A percentile compares a stretch with the other conserved stretches of the same genome.
phyloP scores from a whole-genome alignment of 2,113 vertebrate genomes.

The Propithecus coquereli region DNA sequence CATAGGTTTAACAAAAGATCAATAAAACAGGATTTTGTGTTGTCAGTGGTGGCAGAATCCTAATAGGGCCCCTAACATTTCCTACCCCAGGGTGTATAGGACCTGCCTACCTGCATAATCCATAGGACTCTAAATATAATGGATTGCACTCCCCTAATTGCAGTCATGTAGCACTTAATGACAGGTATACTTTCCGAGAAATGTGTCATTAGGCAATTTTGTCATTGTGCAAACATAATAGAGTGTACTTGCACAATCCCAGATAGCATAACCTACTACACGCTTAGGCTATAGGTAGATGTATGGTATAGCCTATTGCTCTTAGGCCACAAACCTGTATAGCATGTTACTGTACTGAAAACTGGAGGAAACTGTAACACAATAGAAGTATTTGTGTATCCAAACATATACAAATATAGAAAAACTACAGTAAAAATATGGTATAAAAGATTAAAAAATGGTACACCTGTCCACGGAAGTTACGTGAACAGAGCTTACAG shows the following conservation, averaged over 20 bases:
- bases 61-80: background rate
- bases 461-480: too few species aligned
- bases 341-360: background rate
- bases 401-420: background rate
- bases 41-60: background rate
- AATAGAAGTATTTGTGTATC: background rate
- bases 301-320: too few species aligned
- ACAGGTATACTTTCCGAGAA: background rate
- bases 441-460: too few species aligned
- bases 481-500: too few species aligned
- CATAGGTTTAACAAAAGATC: background rate
- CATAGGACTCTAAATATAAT: background rate
- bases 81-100: accelerated
- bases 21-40: background rate
- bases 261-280: too few species aligned
- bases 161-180: background rate
- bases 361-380: background rate
- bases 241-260: too few species aligned
- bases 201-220: too few species aligned
- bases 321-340: background rate
- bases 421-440: background rate
- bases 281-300: too few species aligned
- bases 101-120: too few species aligned
- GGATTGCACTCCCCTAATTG: background rate
- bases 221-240: too few species aligned